A percentile compares a stretch with the other conserved stretches of the same genome.
Evolutionary conservation across 1,140 invertebrate species (phyloP).

Genomic region (Heliconius hermathena): DNA sequence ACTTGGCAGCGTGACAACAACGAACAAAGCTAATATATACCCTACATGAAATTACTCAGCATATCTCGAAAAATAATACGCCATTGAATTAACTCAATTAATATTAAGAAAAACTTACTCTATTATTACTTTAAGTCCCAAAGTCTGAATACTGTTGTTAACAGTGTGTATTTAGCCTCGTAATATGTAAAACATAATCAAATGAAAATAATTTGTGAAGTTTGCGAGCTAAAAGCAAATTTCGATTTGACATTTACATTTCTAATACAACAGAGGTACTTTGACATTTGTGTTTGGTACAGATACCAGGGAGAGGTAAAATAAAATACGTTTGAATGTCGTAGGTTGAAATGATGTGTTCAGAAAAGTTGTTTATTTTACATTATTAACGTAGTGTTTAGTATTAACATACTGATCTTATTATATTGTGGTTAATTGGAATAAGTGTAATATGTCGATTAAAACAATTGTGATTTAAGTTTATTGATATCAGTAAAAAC

Average conservation of each 20-base stretch:
- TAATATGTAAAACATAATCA: conserved; percentile 40
- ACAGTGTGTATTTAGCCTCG: conserved; percentile 27
- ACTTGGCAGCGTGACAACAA: conserved; percentile 56
- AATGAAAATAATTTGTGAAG: conserved; percentile 41
- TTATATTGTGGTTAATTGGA: too few relatives aligned
- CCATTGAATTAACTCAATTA: conserved; percentile 23
- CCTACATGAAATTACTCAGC: conserved; percentile 54
- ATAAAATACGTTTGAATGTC: too few relatives aligned
- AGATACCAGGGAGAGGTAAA: too few relatives aligned
- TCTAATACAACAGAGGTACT: neutral
- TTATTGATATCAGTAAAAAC: too few relatives aligned
- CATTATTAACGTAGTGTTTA: too few relatives aligned
- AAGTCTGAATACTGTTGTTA: conserved; percentile 14
- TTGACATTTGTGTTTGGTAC: conserved; percentile 9
- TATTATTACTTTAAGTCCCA: conserved; percentile 9
- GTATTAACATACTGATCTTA: too few relatives aligned
- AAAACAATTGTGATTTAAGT: too few relatives aligned
- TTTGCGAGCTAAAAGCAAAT: conserved; percentile 24
- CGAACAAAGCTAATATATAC: conserved; percentile 39
- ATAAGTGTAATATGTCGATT: too few relatives aligned
- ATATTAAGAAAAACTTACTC: conserved; percentile 36
- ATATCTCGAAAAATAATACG: conserved; percentile 49
- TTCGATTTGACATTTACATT: conserved; percentile 26
- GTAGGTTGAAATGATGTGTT: too few relatives aligned
- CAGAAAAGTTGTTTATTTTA: too few relatives aligned